A percentile compares a stretch with the other conserved stretches of the same genome.
These are phyloP conservation scores for Leucoptera coffeella DNA, from an alignment of 2,888 invertebrate genomes.

Conservation along the genomic window DNA sequence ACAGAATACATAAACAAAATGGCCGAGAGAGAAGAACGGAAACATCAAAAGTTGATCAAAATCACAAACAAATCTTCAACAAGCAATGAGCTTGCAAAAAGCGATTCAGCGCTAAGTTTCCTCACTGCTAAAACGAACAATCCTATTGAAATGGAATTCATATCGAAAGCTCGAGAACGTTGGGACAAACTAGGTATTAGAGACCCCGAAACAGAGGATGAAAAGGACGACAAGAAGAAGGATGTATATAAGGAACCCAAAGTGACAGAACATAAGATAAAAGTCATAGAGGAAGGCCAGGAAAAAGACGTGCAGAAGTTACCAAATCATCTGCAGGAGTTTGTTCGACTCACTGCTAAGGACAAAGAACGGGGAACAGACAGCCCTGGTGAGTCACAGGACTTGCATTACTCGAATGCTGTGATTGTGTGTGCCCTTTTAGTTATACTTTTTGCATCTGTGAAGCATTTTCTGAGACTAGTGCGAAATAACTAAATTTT, in stretches of 20 bases:
- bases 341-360: constrained; percentile 58
- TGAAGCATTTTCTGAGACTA: constrained; percentile 30
- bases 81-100: constrained; percentile 21
- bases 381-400: constrained; percentile 37
- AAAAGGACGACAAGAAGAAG: constrained; percentile 25
- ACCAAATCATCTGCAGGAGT: constrained; percentile 75
- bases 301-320: constrained; percentile 58
- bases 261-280: constrained; percentile 45
- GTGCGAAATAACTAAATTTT: constrained; percentile 24
- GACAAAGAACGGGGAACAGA: constrained; percentile 50
- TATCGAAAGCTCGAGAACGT: constrained; percentile 66
- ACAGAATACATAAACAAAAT: constrained; percentile 76
- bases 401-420: constrained; percentile 37
- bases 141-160: constrained; percentile 69
- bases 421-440: constrained; percentile 44
- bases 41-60: constrained; percentile 74
- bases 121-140: constrained; percentile 36
- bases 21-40: constrained; percentile 70
- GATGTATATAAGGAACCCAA: constrained; percentile 31
- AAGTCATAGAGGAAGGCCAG: constrained; percentile 60
- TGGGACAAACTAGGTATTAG: constrained; percentile 64
- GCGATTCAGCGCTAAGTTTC: constrained; percentile 23
- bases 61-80: constrained; percentile 53
- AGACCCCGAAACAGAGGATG: constrained; percentile 61
- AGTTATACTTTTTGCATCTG: constrained; percentile 34